A percentile compares a stretch with the other conserved stretches of the same genome.
Evolutionary conservation across 2,113 vertebrate genomes (phyloP).

Genomic region (Columba livia): DNA sequence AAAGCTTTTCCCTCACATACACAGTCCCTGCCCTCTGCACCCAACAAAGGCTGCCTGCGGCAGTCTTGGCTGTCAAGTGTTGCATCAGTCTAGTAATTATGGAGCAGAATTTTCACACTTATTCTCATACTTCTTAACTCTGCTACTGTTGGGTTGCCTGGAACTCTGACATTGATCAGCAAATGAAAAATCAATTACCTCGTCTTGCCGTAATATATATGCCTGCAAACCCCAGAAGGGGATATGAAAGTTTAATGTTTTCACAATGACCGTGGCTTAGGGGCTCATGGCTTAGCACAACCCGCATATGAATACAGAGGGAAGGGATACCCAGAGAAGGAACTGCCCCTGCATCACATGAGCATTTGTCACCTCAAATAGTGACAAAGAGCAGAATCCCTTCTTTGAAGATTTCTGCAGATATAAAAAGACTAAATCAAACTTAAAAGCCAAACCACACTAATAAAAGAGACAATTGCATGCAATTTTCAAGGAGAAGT

Average conservation of each 20-base stretch:
- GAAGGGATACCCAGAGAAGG: background rate
- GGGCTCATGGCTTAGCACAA: background rate
- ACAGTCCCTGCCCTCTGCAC: background rate
- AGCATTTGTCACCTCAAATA: background rate
- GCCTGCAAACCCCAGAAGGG: background rate
- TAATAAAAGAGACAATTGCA: background rate
- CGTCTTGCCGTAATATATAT: accelerated
- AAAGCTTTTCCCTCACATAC: background rate
- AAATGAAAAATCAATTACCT: background rate
- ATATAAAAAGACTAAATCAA: background rate
- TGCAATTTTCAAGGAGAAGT: background rate
- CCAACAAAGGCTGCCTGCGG: background rate
- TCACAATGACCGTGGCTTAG: background rate
- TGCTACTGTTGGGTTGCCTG: background rate
- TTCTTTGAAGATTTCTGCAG: background rate
- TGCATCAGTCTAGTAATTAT: background rate
- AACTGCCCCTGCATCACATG: background rate
- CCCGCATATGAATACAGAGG: accelerated
- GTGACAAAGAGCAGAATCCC: background rate
- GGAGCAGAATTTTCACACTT: background rate
- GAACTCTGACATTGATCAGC: background rate
- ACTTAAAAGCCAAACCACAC: background rate
- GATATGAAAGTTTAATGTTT: background rate
- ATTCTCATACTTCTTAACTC: background rate
- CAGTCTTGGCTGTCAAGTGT: background rate